Conservation (phyloP, 2,797 vertebrate genomes). For the Champsocephalus gunnari region DNA sequence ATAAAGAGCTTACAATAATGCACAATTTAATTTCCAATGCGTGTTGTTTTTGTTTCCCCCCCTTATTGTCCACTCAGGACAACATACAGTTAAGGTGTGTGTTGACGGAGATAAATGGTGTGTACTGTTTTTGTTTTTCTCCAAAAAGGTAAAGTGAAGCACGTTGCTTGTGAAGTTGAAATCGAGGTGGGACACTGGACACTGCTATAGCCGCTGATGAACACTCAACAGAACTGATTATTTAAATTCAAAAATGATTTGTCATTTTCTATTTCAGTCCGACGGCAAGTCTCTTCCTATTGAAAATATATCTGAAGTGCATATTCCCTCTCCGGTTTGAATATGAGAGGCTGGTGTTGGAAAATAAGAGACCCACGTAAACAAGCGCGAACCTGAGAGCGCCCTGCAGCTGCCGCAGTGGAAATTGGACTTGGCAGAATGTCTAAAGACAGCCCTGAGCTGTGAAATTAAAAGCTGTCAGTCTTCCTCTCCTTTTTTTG, state of each 20-base stretch:
- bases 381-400: constrained; percentile 44
- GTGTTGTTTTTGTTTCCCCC: constrained; percentile 46
- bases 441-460: constrained; percentile 40
- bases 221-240: constrained; percentile 3
- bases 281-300: constrained; percentile 16
- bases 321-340: constrained; percentile 27
- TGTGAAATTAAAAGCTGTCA: constrained; percentile 63
- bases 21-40: constrained; percentile 74
- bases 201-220: constrained; percentile 1
- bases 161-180: constrained; percentile 9
- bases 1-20: constrained; percentile 54
- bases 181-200: constrained; percentile 5
- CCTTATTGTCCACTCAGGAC: constrained; percentile 23
- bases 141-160: not conserved
- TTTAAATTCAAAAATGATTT: constrained; percentile 35
- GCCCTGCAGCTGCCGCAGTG: constrained; percentile 46
- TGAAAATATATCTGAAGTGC: constrained; percentile 1
- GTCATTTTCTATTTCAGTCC: constrained; percentile 32
- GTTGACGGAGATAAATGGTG: constrained; percentile 45
- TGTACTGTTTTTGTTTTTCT: constrained; percentile 19
- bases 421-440: constrained; percentile 65
- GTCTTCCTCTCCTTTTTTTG: constrained; percentile 33
- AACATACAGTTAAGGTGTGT: constrained; percentile 23
- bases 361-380: constrained; percentile 45
- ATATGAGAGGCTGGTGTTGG: constrained; percentile 28